Evolutionary conservation across 2,113 vertebrate species (phyloP).

Genomic region (Cygnus buccinator): DNA sequence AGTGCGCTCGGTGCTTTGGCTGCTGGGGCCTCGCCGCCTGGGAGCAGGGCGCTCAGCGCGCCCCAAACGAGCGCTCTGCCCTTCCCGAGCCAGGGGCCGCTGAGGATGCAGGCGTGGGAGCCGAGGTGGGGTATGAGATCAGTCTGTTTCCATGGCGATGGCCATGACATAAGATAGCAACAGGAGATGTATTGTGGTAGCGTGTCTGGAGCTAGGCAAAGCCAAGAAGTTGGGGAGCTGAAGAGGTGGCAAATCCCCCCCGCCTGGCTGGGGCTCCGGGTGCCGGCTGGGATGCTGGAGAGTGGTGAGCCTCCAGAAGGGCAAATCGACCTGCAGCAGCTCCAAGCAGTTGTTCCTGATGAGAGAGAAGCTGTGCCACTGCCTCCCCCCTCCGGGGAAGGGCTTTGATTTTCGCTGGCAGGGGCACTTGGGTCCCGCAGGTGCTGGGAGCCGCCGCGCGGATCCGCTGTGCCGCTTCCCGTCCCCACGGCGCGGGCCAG

Average conservation of each 20-base stretch:
- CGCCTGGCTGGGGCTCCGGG: accelerated
- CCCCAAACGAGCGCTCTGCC: accelerated
- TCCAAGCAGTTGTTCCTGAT: not conserved
- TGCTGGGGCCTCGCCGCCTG: accelerated
- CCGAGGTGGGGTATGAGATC: not conserved
- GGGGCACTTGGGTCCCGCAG: accelerated
- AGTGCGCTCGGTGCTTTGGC: accelerated
- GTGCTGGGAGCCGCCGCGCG: not conserved
- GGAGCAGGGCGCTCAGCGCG: not conserved
- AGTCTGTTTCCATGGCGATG: not conserved
- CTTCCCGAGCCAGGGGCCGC: accelerated
- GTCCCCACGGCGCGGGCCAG: not conserved
- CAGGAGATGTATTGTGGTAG: not conserved
- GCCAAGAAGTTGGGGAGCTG: not conserved
- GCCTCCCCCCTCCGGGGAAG: accelerated
- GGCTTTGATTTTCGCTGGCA: not conserved
- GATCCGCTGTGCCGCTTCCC: not conserved
- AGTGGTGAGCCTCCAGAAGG: not conserved
- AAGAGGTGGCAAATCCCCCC: not conserved
- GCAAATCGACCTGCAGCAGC: accelerated
- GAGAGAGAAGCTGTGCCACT: not conserved
- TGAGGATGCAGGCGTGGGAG: accelerated
- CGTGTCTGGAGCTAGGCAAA: not conserved
- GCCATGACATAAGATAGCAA: not conserved
- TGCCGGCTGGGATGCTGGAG: not conserved